Percentiles rank a stretch among this genome's conserved stretches.
phyloP scores from a whole-genome alignment of 2,797 vertebrate genomes.

The Clarias pachynema region DNA sequence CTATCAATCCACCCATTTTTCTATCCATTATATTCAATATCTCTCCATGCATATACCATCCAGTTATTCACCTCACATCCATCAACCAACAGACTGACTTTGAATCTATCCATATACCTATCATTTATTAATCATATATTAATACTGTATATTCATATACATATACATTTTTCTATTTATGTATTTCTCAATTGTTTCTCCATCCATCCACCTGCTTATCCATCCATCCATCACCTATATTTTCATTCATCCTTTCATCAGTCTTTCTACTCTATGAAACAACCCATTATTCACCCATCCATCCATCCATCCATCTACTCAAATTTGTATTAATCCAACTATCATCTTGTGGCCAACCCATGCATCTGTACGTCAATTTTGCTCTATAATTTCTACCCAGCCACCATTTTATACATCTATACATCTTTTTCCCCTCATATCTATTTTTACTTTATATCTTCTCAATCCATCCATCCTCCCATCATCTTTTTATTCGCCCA shows the following conservation, averaged over 20 bases:
- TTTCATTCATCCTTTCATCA: neutral
- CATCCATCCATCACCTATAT: neutral
- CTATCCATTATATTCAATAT: neutral
- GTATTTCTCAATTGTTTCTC: neutral
- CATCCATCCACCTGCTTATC: neutral
- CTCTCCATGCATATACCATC: neutral
- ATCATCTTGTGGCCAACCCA: neutral
- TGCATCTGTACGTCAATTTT: neutral
- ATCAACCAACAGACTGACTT: neutral
- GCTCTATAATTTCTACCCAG: neutral
- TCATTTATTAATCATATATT: neutral
- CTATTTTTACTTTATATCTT: neutral
- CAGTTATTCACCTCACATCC: neutral
- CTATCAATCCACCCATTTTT: neutral
- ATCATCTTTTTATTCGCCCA: neutral
- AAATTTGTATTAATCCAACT: constrained; percentile 3
- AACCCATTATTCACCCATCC: constrained; percentile 3
- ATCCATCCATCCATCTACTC: neutral
- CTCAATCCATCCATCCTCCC: neutral
- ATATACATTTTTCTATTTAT: neutral
- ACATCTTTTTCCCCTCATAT: neutral
- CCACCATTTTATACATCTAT: neutral
- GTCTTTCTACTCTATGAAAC: neutral
- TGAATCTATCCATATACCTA: neutral
- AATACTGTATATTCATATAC: too few relatives aligned